phyloP scores from a whole-genome alignment of 2,113 vertebrate genomes.

The Anhinga anhinga region DNA sequence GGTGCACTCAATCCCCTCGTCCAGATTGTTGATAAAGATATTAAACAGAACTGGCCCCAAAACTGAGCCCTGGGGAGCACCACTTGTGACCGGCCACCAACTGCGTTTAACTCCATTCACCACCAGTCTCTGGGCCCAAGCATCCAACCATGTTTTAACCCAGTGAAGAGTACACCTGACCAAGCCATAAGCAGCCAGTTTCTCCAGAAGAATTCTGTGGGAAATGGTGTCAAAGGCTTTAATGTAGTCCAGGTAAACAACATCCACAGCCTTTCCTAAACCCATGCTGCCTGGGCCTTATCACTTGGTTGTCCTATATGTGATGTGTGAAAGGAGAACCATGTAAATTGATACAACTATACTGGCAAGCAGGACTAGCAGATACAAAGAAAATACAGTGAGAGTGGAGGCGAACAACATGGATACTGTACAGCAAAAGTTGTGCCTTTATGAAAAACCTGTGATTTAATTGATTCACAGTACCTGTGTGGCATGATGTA shows the following conservation, averaged over 20 bases:
- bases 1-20: rapidly evolving
- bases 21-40: background rate
- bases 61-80: background rate
- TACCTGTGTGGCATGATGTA: background rate
- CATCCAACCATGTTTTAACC: background rate
- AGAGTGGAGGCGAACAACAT: background rate
- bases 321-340: background rate
- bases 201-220: background rate
- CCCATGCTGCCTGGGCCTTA: background rate
- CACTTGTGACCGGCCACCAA: too few species aligned
- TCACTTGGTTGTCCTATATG: background rate
- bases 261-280: background rate
- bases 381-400: background rate
- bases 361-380: background rate
- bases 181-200: background rate
- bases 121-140: too few species aligned
- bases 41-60: background rate
- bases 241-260: background rate
- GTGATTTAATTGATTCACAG: background rate
- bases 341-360: background rate
- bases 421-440: background rate
- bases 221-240: background rate
- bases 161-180: rapidly evolving
- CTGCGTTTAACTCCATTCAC: too few species aligned
- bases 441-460: background rate